These are phyloP conservation scores for Steinernema carpocapsae DNA, from an alignment of 2,888 invertebrate species.

Conservation along the genomic window DNA sequence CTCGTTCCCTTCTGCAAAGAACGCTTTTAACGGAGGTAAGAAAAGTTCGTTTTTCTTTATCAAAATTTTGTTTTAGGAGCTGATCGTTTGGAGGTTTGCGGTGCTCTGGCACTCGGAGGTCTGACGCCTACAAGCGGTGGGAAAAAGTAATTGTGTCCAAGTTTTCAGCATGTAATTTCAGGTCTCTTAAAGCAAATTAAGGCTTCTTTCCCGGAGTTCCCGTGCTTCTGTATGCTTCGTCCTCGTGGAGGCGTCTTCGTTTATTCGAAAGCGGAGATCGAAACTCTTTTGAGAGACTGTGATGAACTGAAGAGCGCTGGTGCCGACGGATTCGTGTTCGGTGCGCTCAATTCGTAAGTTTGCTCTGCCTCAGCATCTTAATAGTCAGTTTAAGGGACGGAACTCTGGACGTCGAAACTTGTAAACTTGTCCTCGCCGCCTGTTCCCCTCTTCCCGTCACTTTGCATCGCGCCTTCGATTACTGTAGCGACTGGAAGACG, in stretches of 20 bases:
- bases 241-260: constrained; percentile 51
- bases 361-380: not conserved
- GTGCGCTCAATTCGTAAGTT: constrained; percentile 46
- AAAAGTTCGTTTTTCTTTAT: not conserved
- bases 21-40: constrained; percentile 45
- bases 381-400: constrained; percentile 40
- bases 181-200: constrained; percentile 46
- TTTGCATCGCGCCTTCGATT: constrained; percentile 52
- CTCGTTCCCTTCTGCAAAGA: constrained; percentile 48
- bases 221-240: constrained; percentile 50
- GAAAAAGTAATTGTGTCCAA: not conserved
- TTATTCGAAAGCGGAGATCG: constrained; percentile 45
- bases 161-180: constrained; percentile 21
- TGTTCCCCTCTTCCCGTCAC: constrained; percentile 48
- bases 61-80: constrained; percentile 41
- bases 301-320: constrained; percentile 47
- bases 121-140: constrained; percentile 48
- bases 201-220: constrained; percentile 37
- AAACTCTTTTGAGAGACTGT: constrained; percentile 44
- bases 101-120: constrained; percentile 45
- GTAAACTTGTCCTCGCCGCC: constrained; percentile 42
- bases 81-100: constrained; percentile 51
- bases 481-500: constrained; percentile 46
- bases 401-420: constrained; percentile 42
- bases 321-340: constrained; percentile 54